Conservation (phyloP, 2,113 vertebrate species). For the Ictalurus punctatus region DNA sequence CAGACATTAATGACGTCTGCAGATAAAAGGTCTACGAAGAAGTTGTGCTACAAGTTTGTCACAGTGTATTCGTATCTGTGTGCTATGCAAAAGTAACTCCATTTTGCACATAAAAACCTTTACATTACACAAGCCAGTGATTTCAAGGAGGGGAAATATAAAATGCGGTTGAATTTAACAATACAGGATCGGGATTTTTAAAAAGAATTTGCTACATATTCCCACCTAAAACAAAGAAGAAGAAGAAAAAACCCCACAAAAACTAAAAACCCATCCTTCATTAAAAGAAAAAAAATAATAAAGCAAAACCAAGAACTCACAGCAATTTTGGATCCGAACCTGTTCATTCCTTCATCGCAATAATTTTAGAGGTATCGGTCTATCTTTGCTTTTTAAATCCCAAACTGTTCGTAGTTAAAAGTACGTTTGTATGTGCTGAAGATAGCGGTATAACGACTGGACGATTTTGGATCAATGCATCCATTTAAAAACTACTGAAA, state of each 20-base stretch:
- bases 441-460: background rate
- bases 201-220: constrained; percentile 16
- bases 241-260: background rate
- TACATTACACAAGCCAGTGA: background rate
- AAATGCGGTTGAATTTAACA: background rate
- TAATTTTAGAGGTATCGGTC: background rate
- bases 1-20: background rate
- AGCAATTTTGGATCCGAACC: background rate
- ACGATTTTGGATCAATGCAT: background rate
- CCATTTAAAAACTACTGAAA: background rate
- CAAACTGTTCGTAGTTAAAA: background rate
- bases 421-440: background rate
- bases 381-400: background rate
- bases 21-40: background rate
- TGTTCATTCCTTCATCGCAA: background rate
- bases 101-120: background rate
- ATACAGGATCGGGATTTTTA: background rate
- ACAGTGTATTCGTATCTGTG: constrained; percentile 30
- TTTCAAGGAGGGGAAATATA: constrained; percentile 8
- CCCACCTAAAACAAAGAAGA: background rate
- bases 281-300: background rate
- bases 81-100: background rate
- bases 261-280: background rate
- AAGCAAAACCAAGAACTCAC: background rate
- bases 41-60: constrained; percentile 35